Base-by-base conservation (phyloP, 2,797 vertebrate species). In the Anguilla anguilla region DNA sequence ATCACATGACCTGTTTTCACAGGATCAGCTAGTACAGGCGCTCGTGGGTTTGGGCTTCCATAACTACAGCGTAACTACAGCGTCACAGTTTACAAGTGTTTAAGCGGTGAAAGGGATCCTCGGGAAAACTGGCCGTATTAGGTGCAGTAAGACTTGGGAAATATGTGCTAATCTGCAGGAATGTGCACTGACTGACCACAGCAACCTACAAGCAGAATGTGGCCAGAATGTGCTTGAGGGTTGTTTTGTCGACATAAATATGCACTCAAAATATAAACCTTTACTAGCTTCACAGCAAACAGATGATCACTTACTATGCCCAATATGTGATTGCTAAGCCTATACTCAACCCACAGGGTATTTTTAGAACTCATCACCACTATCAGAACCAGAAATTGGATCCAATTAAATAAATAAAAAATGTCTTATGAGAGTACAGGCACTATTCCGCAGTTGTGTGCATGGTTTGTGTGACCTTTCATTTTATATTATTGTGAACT, bases 1-100 rank as follows among this genome's bases (percentile, higher is more conserved):
- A n/a, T 67, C 84, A 85, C 43, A 25, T 84, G 83, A 84, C 53
- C 46, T 51, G 49, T n/a, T 84, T 59, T 84, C 51, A 39, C 57
- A 61, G 79, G 6, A 10, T 82, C 28, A 49, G 77, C 77, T 35
- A 81, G 19, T 81, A 81, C 39, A 10, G 49, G 22, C 57, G 22
- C 15, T 7, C 6, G 19, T 61, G 64, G 31, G 43, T 22, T 85
- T 28, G 84, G 84, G 43, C 79, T 83, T 83, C n/a, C 13, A 43
- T 46, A 49, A n/a, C 77, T n/a, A 49, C 35, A 83, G 53, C 79
- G 31, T 83, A 39, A 39, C 39, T 39, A 39, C 51, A 51, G 6
- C 51, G 51, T 51, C 74, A 64, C 13, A n/a, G 19, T 67, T 59
- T 51, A 49, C 22, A n/a, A 61, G 53, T 31, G 28, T 3, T 51